phyloP scores from a whole-genome alignment of 2,113 vertebrate species.

The Asarcornis scutulata region DNA sequence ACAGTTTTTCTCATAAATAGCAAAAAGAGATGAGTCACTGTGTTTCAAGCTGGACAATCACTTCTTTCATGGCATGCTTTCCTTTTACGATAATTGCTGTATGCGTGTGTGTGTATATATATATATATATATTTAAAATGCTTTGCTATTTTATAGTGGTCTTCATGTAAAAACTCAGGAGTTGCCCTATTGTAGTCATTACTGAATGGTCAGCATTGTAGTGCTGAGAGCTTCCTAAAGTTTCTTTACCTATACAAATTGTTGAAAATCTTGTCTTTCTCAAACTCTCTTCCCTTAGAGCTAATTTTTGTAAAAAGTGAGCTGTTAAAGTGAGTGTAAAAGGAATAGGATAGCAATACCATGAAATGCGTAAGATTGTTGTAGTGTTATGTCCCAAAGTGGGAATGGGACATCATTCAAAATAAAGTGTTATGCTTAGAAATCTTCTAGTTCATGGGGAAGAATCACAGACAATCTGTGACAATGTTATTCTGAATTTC shows the following conservation, averaged over 20 bases:
- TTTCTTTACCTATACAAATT: not conserved
- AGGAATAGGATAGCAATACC: not conserved
- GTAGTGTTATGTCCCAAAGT: fast-evolving
- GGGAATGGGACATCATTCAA: not conserved
- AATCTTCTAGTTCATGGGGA: not conserved
- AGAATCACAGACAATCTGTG: not conserved
- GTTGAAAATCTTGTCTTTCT: not conserved
- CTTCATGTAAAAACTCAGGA: not conserved
- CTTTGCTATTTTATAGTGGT: not conserved
- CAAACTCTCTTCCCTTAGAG: not conserved
- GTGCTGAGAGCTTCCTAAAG: not conserved
- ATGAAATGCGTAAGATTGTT: not conserved
- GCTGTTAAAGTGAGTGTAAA: not conserved
- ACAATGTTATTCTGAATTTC: not conserved
- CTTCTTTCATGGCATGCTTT: not conserved
- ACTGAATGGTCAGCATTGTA: not conserved
- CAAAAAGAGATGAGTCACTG: not conserved
- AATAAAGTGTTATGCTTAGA: not conserved
- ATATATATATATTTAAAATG: not conserved
- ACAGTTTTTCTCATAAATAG: not conserved
- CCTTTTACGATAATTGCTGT: not conserved
- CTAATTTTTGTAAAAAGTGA: not conserved
- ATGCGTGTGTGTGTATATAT: too few species aligned
- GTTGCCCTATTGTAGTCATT: not conserved
- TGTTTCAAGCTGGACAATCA: not conserved